Conservation (phyloP, 2,888 invertebrate genomes). For the Mechanitis mazaeus region DNA sequence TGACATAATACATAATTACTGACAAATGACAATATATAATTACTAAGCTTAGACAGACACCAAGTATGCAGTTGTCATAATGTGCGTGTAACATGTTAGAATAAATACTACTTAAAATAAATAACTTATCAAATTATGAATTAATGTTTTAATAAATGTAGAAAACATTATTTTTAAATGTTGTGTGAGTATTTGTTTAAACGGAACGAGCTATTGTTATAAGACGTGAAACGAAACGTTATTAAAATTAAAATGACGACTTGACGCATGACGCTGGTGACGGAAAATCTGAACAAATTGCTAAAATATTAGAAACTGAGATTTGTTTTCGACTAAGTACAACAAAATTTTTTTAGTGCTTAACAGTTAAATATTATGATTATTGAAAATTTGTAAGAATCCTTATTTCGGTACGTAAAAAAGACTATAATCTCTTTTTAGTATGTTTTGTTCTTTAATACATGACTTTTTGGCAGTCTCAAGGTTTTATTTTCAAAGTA, state of each 20-base stretch:
- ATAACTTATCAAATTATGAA: too few relatives aligned
- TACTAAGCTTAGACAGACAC: too few relatives aligned
- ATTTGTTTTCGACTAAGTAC: constrained; percentile 24
- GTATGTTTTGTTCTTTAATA: constrained; percentile 31
- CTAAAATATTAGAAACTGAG: constrained; percentile 30
- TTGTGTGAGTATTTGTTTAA: neutral
- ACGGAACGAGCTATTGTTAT: neutral
- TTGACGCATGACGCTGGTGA: constrained; percentile 34
- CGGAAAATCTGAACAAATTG: constrained; percentile 34
- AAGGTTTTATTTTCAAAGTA: constrained; percentile 58
- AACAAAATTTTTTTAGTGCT: constrained; percentile 18
- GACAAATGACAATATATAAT: too few relatives aligned
- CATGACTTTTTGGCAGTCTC: constrained; percentile 52
- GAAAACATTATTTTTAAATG: neutral
- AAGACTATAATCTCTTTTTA: constrained; percentile 14
- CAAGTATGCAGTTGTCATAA: too few relatives aligned
- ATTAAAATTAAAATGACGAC: constrained; percentile 24
- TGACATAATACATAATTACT: too few relatives aligned
- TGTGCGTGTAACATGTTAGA: too few relatives aligned
- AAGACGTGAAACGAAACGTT: constrained; percentile 44
- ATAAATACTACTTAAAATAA: too few relatives aligned
- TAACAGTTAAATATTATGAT: constrained; percentile 4
- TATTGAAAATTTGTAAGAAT: constrained; percentile 18
- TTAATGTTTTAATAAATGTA: too few relatives aligned
- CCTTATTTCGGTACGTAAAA: constrained; percentile 29